phyloP scores from a whole-genome alignment of 2,113 vertebrate species.

The Siniperca chuatsi region DNA sequence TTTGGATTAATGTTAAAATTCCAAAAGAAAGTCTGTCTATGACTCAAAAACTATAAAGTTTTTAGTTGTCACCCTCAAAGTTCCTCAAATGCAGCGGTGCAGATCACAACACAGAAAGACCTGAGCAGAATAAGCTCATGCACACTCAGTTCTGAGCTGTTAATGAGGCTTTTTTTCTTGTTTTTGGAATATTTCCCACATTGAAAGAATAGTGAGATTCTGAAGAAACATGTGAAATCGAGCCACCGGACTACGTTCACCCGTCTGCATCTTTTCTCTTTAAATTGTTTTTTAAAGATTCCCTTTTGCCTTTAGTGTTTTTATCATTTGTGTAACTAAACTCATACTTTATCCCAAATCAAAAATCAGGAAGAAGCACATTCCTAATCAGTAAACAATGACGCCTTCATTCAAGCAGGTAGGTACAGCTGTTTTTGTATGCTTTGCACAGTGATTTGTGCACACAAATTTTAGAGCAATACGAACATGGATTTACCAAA shows the following conservation, averaged over 20 bases:
- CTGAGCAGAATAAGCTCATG: background rate
- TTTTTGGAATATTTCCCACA: background rate
- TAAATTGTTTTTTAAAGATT: background rate
- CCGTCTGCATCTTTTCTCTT: background rate
- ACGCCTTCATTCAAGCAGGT: background rate
- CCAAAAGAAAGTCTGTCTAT: background rate
- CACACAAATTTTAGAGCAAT: constrained; percentile 34
- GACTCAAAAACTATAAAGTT: background rate
- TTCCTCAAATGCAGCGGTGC: constrained; percentile 33
- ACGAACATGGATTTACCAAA: constrained; percentile 50
- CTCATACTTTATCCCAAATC: background rate
- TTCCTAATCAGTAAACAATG: constrained; percentile 25
- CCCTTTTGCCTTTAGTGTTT: background rate
- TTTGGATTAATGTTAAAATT: background rate
- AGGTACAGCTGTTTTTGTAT: constrained; percentile 13
- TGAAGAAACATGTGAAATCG: background rate
- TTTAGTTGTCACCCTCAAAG: constrained; percentile 19
- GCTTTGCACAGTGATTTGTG: constrained; percentile 39
- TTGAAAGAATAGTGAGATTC: background rate
- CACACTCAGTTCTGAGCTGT: background rate
- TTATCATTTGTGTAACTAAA: background rate
- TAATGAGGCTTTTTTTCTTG: background rate
- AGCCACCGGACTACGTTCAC: background rate
- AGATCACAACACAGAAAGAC: constrained; percentile 43
- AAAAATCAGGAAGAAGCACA: background rate